These are phyloP conservation scores for Gymnocypris eckloni DNA, from an alignment of 2,797 vertebrate species.

Conservation along the genomic window DNA sequence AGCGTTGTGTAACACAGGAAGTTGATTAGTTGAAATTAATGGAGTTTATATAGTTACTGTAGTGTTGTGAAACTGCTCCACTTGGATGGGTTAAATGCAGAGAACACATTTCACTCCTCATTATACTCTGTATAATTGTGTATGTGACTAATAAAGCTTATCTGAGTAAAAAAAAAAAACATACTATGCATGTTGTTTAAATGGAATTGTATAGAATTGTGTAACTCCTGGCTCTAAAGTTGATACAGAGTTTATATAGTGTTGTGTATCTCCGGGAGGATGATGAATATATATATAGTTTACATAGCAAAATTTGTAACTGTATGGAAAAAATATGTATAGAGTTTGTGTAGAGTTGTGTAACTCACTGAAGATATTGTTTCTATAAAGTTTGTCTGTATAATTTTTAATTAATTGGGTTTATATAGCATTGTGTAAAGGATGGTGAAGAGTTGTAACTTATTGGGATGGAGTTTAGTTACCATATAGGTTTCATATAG, in stretches of 20 bases:
- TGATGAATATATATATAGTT: too few species aligned
- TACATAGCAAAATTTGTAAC: neutral
- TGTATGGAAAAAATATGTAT: neutral
- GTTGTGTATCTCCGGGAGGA: neutral
- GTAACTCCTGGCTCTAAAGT: neutral
- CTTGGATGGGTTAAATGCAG: too few species aligned
- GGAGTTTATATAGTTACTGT: neutral
- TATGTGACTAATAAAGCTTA: too few species aligned
- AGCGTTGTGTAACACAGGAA: neutral
- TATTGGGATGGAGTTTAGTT: too few species aligned
- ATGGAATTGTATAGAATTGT: neutral
- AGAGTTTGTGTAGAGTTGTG: neutral
- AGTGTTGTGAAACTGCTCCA: neutral
- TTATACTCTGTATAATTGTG: too few species aligned
- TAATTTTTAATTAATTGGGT: neutral
- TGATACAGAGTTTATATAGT: neutral
- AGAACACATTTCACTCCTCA: too few species aligned
- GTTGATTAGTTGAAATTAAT: neutral
- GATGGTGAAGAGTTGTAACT: neutral
- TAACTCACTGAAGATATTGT: constrained; percentile 87
- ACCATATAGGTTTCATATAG: too few species aligned
- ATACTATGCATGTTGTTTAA: neutral
- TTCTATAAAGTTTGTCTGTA: neutral
- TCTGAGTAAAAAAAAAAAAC: too few species aligned
- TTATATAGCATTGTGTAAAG: neutral